Evolutionary conservation across 2,888 invertebrate species (phyloP), one percentile per base, ranked within the genome.

Genomic region (Epirrita christyi): DNA sequence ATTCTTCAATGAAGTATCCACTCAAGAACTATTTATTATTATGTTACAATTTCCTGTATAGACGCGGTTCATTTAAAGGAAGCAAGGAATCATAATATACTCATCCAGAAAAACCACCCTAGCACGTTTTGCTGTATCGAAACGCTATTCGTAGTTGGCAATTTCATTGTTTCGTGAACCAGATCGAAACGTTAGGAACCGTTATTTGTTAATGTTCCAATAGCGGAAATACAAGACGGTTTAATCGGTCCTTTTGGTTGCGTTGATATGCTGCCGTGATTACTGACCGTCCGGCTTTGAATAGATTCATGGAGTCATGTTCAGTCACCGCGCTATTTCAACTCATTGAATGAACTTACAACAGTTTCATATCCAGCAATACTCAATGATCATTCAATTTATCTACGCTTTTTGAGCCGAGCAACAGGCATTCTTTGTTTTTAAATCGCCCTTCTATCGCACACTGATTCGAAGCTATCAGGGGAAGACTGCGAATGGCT

Each of bases 121-220:
- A 0, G 4, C 21, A 27, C 8, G 21, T 21, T 46, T 27, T 37
- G 14, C 11, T 46, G 21, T 21, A 10, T 36, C 37, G 40, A 28
- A 13, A 28, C 13, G 32, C 32, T 32, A 9, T 15, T 44, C 9
- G 34, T 34, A 21, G 28, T 11, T 21, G 41, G 78, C 76, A 78
- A 83, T 88, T 87, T 88, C 83, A 86, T 88, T 86, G 87, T 86
- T 83, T 80, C 81, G 78, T 84, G 84, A 85, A 88, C 85, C 86
- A 88, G 83, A 88, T 88, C 85, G 76, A 79, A 85, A 83, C 77
- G 79, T 71, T 75, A 72, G 2, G 13, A 82, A 80, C 90, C 87
- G 90, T 90, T 90, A 90, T 76, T 74, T 77, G 84, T 81, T 79
- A 87, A 82, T 76, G 84, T 71, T 75, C 81, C 73, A 70, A 80